Conservation (phyloP, 2,797 vertebrate species). For the Cygnus olor region DNA sequence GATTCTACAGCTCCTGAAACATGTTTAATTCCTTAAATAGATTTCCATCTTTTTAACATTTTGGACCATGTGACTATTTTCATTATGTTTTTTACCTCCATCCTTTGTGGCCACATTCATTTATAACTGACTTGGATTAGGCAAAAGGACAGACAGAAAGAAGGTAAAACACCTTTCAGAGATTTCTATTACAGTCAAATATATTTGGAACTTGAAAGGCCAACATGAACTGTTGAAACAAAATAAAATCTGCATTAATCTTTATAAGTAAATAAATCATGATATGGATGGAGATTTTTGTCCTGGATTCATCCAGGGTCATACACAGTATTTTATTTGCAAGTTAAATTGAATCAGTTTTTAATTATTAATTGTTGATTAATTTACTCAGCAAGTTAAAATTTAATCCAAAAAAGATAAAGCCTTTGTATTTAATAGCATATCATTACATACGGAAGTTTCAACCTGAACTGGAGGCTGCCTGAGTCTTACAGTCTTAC, state of each 20-base stretch:
- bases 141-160: background rate
- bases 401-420: background rate
- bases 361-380: background rate
- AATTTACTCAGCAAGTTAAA: background rate
- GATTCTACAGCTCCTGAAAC: background rate
- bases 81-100: background rate
- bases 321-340: background rate
- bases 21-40: conserved; percentile 40
- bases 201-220: background rate
- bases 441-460: background rate
- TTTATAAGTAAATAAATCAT: conserved; percentile 21
- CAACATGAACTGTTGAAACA: background rate
- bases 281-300: conserved; percentile 30
- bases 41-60: conserved; percentile 16
- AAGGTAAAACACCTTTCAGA: background rate
- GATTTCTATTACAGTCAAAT: background rate
- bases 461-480: background rate
- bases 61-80: background rate
- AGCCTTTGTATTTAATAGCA: conserved; percentile 3
- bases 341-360: background rate
- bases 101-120: background rate
- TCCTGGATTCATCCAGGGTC: conserved; percentile 8
- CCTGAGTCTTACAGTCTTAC: background rate
- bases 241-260: background rate
- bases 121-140: background rate